phyloP scores from a whole-genome alignment of 2,797 vertebrate species.

The Micrastur ruficollis region DNA sequence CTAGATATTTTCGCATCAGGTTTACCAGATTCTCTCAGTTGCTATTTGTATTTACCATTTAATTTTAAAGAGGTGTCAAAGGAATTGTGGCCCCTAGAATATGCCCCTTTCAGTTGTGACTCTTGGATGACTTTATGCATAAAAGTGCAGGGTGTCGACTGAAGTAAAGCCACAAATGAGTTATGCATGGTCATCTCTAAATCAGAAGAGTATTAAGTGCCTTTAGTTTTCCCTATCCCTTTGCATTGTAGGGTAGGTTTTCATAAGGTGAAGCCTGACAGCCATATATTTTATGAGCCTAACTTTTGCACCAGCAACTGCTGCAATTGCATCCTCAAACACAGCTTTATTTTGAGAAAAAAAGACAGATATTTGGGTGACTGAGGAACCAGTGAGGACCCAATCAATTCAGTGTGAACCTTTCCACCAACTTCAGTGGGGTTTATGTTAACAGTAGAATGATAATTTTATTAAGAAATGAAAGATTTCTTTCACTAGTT shows the following conservation, averaged over 20 bases:
- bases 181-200: constrained; percentile 13
- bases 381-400: neutral
- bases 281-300: neutral
- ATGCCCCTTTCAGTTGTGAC: neutral
- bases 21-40: neutral
- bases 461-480: neutral
- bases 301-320: neutral
- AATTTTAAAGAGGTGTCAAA: constrained; percentile 15
- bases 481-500: neutral
- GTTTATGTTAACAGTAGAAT: neutral
- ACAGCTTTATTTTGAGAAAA: neutral
- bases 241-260: neutral
- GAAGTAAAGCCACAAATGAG: constrained; percentile 27
- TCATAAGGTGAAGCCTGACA: neutral
- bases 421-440: neutral
- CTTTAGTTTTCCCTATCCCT: neutral
- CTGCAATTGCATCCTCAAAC: neutral
- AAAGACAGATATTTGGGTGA: neutral
- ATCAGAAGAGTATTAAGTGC: neutral
- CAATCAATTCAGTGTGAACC: neutral
- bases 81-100: neutral
- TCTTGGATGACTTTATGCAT: constrained; percentile 30
- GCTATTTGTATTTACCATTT: neutral
- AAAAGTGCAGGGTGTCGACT: neutral
- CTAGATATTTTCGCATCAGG: neutral